A percentile compares a stretch with the other conserved stretches of the same genome.
These are phyloP conservation scores for Mesitornis unicolor DNA, from an alignment of 2,113 vertebrate species.

Conservation along the genomic window DNA sequence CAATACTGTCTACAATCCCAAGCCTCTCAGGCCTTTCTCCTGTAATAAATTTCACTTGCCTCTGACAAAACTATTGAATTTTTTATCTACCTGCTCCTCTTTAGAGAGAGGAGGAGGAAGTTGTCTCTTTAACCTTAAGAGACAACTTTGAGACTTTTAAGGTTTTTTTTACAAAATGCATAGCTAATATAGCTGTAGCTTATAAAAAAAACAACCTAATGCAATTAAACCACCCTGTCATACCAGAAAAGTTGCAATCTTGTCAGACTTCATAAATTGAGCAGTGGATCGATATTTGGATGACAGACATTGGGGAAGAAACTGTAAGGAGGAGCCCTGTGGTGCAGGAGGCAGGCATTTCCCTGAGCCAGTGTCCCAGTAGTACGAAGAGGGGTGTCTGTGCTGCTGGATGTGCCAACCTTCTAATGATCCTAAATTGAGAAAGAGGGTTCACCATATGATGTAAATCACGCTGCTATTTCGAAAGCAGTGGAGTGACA, in stretches of 20 bases:
- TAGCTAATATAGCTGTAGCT: background rate
- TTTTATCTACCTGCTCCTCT: background rate
- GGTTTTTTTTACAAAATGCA: background rate
- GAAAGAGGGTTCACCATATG: background rate
- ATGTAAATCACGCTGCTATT: background rate
- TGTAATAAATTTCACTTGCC: slow-evolving; percentile 30
- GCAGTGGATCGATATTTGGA: background rate
- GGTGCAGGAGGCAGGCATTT: background rate
- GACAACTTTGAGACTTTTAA: background rate
- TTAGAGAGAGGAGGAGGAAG: background rate
- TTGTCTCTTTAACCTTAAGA: background rate
- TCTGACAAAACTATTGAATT: slow-evolving; percentile 26
- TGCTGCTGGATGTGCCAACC: background rate
- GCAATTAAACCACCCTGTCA: background rate
- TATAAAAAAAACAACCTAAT: background rate
- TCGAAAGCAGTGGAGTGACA: background rate
- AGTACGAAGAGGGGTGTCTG: background rate
- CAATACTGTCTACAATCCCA: background rate
- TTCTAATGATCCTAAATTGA: background rate
- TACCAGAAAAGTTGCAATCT: background rate
- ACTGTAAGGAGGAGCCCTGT: background rate
- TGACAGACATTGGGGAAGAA: background rate
- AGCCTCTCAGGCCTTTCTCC: slow-evolving; percentile 2
- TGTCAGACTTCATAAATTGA: background rate
- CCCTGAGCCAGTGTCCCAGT: background rate